These are phyloP conservation scores for Aphidius colemani DNA, from an alignment of 2,888 invertebrate genomes.

Conservation along the genomic window DNA sequence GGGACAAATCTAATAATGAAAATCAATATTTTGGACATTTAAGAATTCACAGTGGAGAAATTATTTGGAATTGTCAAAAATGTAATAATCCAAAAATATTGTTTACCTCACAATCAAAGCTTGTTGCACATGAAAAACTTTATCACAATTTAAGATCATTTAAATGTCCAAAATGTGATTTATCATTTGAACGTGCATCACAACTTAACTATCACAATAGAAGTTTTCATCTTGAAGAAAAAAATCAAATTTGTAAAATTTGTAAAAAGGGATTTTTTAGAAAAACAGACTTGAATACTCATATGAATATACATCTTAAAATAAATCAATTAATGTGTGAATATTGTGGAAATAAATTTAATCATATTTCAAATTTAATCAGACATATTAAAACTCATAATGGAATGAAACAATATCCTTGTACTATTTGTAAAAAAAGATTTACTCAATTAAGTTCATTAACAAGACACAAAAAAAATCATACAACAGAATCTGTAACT, in stretches of 20 bases:
- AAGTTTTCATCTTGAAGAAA: slow-evolving; percentile 53
- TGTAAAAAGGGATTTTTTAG: slow-evolving; percentile 55
- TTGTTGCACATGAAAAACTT: slow-evolving; percentile 35
- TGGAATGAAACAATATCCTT: slow-evolving; percentile 57
- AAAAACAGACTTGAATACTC: slow-evolving; percentile 55
- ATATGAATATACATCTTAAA: slow-evolving; percentile 58
- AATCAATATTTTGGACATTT: slow-evolving; percentile 50
- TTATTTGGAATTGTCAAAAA: slow-evolving; percentile 40
- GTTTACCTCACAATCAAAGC: slow-evolving; percentile 35
- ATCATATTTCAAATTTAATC: slow-evolving; percentile 59
- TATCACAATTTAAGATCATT: slow-evolving; percentile 43
- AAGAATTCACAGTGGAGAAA: slow-evolving; percentile 43
- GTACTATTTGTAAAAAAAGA: slow-evolving; percentile 51
- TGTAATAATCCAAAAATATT: slow-evolving; percentile 34
- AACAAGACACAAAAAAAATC: slow-evolving; percentile 49
- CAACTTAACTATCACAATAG: slow-evolving; percentile 54
- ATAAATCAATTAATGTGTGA: slow-evolving; percentile 57
- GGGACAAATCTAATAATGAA: slow-evolving; percentile 41
- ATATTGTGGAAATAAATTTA: slow-evolving; percentile 57
- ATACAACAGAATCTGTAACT: slow-evolving; percentile 36
- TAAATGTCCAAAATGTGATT: slow-evolving; percentile 47
- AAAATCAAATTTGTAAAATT: slow-evolving; percentile 53
- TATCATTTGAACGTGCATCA: slow-evolving; percentile 53
- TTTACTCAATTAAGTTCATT: slow-evolving; percentile 53
- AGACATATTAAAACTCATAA: slow-evolving; percentile 56